Base-by-base conservation (phyloP, 1,140 invertebrate species). In the Polypedilum pembai region DNA sequence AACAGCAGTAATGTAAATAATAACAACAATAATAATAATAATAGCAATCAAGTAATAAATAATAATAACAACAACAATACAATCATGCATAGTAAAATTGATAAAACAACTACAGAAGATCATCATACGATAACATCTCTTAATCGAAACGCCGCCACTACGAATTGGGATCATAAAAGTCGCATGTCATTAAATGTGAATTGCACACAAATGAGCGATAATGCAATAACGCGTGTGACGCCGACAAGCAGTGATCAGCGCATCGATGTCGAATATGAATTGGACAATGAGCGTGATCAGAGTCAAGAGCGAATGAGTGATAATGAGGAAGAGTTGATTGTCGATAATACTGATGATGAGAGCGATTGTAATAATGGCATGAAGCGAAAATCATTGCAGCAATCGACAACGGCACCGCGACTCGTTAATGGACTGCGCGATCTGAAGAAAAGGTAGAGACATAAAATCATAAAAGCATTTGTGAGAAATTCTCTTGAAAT, bases 11-110 rank as follows among this genome's bases (percentile, higher is more conserved):
- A 41, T 20, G 41, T n/a, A 12, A 63, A 74, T 24, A 63, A 33
- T 17, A 41, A 79, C 63, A 80, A 79, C 20, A 80, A 76, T 73
- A 80, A 76, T 21, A 79, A 41, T 12, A 73, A 82, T 74, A 81
- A 80, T 76, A 76, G 41, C 73, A 77, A 20, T 40, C 40, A 66
- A 79, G 74, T 76, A 80, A 75, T 75, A 77, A 78, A 74, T 56
- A 24, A 56, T 33, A 73, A 41, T 73, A 41, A 18, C 40, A 63
- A 56, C 45, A 41, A 65, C 41, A 24, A 45, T 10, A 45, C 65
- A 69, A 69, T 69, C 17, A 69, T 69, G 65, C 65, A 69, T 69
- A 69, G 20, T 69, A 69, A 69, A 69, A 69, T 69, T 69, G 65
- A 69, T 69, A 69, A 69, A 69, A 69, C 65, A 69, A 69, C 74